phyloP scores from a whole-genome alignment of 2,888 invertebrate genomes.

The Sinohyriopsis cumingii region DNA sequence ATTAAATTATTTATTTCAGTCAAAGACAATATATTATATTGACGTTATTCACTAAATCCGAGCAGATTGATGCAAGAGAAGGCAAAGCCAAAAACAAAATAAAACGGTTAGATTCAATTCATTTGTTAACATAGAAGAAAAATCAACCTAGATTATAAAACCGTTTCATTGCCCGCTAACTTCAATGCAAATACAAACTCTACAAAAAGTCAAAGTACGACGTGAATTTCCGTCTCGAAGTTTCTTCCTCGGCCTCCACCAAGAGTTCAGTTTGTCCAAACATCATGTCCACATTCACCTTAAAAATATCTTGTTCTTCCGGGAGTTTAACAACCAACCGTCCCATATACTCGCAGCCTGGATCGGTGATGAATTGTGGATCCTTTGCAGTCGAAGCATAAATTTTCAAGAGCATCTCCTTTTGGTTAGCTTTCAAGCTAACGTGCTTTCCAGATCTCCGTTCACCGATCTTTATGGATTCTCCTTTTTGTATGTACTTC shows the following conservation, averaged over 20 bases:
- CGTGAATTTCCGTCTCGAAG: too few species aligned
- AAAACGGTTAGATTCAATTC: too few species aligned
- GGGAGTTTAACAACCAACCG: background rate
- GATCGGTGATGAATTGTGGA: slow-evolving; percentile 2
- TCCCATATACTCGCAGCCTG: slow-evolving; percentile 6
- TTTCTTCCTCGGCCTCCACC: slow-evolving; percentile 5
- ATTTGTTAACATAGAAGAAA: too few species aligned
- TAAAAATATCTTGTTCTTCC: background rate
- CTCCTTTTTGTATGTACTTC: slow-evolving; percentile 3
- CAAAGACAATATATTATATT: too few species aligned
- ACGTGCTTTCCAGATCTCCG: background rate
- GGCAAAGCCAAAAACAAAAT: too few species aligned
- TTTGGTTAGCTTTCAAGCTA: background rate
- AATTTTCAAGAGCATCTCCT: background rate
- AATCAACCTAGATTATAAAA: too few species aligned
- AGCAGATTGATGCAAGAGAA: too few species aligned
- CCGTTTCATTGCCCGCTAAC: too few species aligned
- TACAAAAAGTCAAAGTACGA: too few species aligned
- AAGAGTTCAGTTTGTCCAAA: slow-evolving; percentile 13
- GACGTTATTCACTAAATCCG: too few species aligned
- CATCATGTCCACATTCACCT: slow-evolving; percentile 3
- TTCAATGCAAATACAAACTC: too few species aligned
- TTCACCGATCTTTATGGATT: slow-evolving; percentile 2
- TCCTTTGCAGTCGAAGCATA: slow-evolving; percentile 5
- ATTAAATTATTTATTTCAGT: too few species aligned